Evolutionary conservation across 2,113 vertebrate genomes (phyloP), one percentile per base, ranked within the genome.

Genomic region (Trogon surrucura): DNA sequence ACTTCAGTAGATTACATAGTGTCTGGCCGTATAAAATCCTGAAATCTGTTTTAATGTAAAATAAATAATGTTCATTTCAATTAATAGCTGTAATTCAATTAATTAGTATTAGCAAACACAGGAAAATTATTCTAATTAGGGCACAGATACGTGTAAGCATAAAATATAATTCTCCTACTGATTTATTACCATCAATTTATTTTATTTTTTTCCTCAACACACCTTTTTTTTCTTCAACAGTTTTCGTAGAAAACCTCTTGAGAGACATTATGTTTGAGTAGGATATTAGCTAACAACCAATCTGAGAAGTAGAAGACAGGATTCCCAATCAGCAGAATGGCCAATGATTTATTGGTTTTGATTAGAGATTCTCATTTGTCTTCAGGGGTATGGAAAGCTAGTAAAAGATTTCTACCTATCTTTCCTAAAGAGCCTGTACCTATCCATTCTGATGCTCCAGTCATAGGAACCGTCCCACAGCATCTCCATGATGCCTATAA

Each of bases 321-420:
- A 82, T 95, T 96, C 77, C 50, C 56, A 95, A 86, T 95, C 82
- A 96, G 80, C 80, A 96, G 69, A 96, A 97, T 95, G 47, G 16
- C 50, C 32, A 85, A 91, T 96, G 88, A 96, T 96, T 79, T 95
- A 95, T 92, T 95, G 45, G 51, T 95, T 96, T 96, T 96, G 89
- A 95, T 93, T 93, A 89, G 47, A 97, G 89, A 89, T 96, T 54
- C 57, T 79, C 60, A 92, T 97, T 95, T 97, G 84, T 97, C 90
- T 96, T 97, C 77, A 87, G 92, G 78, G 83, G 81, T 34, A 56
- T 91, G 48, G 60, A 94, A 95, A 96, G 74, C 47, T 30, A 72
- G 73, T 93, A 84, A 93, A 86, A 97, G 85, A 60, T 69, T 97
- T 96, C 85, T 95, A 41, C 41, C 10, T 41, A 41, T 41, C 41